phyloP scores from a whole-genome alignment of 2,797 vertebrate species.

The Sebastes diploproa region DNA sequence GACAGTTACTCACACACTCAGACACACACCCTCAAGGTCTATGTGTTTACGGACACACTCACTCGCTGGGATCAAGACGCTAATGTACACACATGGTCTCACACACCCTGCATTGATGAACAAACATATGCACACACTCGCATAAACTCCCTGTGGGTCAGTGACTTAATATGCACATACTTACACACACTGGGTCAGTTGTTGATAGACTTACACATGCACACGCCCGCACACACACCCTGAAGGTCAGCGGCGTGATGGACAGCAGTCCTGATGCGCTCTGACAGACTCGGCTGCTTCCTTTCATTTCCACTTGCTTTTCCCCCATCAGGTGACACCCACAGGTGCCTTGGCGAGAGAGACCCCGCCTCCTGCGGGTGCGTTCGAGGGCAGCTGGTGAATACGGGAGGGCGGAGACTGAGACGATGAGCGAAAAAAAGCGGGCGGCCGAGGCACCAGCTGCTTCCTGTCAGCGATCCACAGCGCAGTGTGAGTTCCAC shows the following conservation, averaged over 20 bases:
- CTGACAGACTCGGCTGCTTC: conserved; percentile 84
- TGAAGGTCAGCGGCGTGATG: conserved; percentile 78
- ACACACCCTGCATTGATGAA: conserved; percentile 71
- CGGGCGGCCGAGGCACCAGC: conserved; percentile 62
- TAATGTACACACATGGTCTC: conserved; percentile 74
- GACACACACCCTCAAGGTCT: conserved; percentile 70
- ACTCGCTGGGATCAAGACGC: conserved; percentile 64
- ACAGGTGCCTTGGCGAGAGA: conserved; percentile 79
- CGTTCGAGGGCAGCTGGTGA: conserved; percentile 52
- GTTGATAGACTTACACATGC: conserved; percentile 58
- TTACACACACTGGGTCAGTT: conserved; percentile 51
- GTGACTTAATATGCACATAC: conserved; percentile 72
- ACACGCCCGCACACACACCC: conserved; percentile 60
- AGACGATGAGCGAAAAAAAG: conserved; percentile 51
- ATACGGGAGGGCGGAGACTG: conserved; percentile 25
- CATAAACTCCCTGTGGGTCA: conserved; percentile 75
- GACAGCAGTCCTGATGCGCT: conserved; percentile 80
- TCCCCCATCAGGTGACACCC: conserved; percentile 83
- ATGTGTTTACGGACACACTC: conserved; percentile 72
- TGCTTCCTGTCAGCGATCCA: conserved; percentile 71
- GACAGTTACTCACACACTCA: conserved; percentile 42
- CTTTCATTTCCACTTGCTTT: conserved; percentile 82
- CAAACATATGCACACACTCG: conserved; percentile 73
- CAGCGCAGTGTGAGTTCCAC: conserved; percentile 49
- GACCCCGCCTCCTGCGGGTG: conserved; percentile 66